Percentiles rank a stretch among this genome's conserved stretches.
These are phyloP conservation scores for Cercocebus atys DNA, from an alignment of 2,113 vertebrate genomes.

Conservation along the genomic window DNA sequence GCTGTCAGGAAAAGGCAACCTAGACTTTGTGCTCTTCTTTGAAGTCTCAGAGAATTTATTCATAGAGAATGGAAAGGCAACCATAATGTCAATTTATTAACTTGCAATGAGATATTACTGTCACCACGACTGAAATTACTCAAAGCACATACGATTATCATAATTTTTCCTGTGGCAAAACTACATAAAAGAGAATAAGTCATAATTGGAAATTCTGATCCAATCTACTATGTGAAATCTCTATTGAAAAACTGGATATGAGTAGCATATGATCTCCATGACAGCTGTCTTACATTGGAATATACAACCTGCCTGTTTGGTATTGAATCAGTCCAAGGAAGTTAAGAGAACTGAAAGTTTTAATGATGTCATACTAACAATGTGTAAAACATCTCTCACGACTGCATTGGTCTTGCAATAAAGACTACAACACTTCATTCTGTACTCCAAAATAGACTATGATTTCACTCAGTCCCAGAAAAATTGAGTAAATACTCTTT, in stretches of 20 bases:
- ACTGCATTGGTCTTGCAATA: not conserved
- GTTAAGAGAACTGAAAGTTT: conserved; percentile 36
- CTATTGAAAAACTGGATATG: not conserved
- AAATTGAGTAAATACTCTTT: not conserved
- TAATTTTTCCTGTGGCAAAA: not conserved
- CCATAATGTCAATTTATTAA: not conserved
- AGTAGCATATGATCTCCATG: not conserved
- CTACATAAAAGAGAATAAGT: not conserved
- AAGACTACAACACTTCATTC: not conserved
- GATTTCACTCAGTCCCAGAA: not conserved
- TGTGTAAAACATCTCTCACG: not conserved
- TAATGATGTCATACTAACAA: not conserved
- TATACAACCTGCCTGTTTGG: not conserved
- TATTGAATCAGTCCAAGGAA: not conserved
- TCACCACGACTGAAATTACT: not conserved
- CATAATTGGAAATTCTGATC: conserved; percentile 39
- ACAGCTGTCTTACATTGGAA: not conserved
- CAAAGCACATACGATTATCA: not conserved
- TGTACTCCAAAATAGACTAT: not conserved
- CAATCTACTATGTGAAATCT: not conserved
- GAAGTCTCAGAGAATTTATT: not conserved
- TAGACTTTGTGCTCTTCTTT: not conserved
- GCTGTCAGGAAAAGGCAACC: not conserved
- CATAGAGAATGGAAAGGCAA: not conserved
- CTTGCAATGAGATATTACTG: not conserved